These are phyloP conservation scores for Sycobia sp. DNA, from an alignment of 1,140 invertebrate species.

Conservation along the genomic window DNA sequence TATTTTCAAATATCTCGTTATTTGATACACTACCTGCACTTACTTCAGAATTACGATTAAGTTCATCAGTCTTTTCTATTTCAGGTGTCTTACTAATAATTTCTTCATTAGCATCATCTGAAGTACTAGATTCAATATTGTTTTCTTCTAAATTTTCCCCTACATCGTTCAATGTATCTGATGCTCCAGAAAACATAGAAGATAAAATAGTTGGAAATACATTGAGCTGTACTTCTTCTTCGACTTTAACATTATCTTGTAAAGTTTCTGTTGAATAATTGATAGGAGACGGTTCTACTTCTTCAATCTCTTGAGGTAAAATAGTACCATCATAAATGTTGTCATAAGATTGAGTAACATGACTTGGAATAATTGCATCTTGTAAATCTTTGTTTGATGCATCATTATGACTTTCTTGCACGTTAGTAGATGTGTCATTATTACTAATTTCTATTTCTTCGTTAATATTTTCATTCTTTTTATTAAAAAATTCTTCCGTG, in stretches of 20 bases:
- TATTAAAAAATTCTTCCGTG: constrained; percentile 49
- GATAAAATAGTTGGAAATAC: constrained; percentile 26
- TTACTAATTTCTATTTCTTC: constrained; percentile 11
- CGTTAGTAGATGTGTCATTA: background rate
- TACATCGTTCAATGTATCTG: constrained; percentile 2
- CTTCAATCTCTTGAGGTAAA: constrained; percentile 15
- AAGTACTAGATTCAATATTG: background rate
- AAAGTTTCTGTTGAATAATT: constrained; percentile 14
- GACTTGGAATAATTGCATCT: constrained; percentile 9
- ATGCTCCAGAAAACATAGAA: constrained; percentile 15
- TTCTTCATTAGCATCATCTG: constrained; percentile 9
- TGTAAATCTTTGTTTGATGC: background rate
- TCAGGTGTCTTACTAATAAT: background rate
- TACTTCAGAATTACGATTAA: constrained; percentile 21
- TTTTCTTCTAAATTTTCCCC: background rate
- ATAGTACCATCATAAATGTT: constrained; percentile 25
- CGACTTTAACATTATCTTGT: background rate
- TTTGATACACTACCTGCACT: background rate
- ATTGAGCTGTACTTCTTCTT: constrained; percentile 13
- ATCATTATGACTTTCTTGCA: constrained; percentile 16
- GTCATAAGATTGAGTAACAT: constrained; percentile 25
- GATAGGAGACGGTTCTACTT: constrained; percentile 3
- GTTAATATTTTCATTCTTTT: background rate
- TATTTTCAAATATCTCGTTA: background rate
- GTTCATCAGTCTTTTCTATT: constrained; percentile 25